Base-by-base conservation (phyloP, 2,113 vertebrate genomes). In the Brachypodius melanocephalos region DNA sequence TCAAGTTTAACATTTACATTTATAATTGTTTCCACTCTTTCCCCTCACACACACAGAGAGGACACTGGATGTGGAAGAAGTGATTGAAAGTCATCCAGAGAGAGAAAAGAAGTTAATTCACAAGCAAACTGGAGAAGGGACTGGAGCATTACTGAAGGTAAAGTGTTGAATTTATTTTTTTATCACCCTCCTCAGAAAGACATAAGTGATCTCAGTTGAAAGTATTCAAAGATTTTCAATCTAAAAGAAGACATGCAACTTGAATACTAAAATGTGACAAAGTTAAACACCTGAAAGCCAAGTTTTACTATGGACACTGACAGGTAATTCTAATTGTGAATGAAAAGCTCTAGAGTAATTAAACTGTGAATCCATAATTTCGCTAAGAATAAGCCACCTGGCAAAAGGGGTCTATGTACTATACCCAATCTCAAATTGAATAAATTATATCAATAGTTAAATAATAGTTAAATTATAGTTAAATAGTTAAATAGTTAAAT, bases 281-380 rank as follows among this genome's bases (percentile, higher is more conserved):
- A 87, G 48, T 65, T n/a, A 85, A 92, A 74, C 18, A 59, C 28
- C 25, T 57, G n/a, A 85, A 94, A 95, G 7, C 10, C 36, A 67
- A 59, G 57, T 17, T 81, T 49, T 79, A 22, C 28, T 26, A 29
- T 45, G 22, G 16, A 15, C 36, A 15, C 32, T 57, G 24, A 72
- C 45, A 58, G 45, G 54, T 28, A 74, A 65, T 52, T 61, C 6
- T 72, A 78, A 10, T 17, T 75, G n/a, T n/a, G 25, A 88, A 78
- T 66, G 11, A 66, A 31, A 72, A 80, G 62, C 24, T 34, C 22
- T 42, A 10, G 17, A 71, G 40, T 79, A 85, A 91, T 78, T 91
- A 89, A 84, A 63, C 6, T 6, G 2, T 66, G 26, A 34, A 79
- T 79, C 28, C 9, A 6, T 72, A 61, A 59, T 85, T 78, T 89